Evolutionary conservation across 2,888 invertebrate genomes (phyloP), one percentile per base, ranked within the genome.

Genomic region (Cerastis rubricosa): DNA sequence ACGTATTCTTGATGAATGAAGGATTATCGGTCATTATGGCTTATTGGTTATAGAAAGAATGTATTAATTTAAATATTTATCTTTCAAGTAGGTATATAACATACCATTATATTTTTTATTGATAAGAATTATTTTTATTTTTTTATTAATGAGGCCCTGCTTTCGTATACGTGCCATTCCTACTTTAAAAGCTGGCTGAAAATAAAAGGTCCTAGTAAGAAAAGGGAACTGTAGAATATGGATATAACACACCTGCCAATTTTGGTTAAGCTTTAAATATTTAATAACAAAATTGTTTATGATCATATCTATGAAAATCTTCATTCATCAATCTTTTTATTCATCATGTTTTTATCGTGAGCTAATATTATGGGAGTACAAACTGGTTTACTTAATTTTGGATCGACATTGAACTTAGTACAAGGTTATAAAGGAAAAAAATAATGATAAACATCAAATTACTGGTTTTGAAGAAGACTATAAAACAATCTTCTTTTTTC

Each of bases 331-430:
- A n/a, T n/a, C 19, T 74, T 74, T 66, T 61, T 66, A 61, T 59
- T 17, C 14, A 45, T 17, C 14, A 45, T 49, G 49, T 80, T 85
- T 78, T 83, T 68, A 64, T 69, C 69, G 25, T 63, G 25, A 64
- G 66, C 22, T 64, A 66, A 49, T 29, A 40, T 11, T 66, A n/a
- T 64, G 63, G 71, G 47, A 76, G 51, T 69, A 40, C 22, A 68
- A 87, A 89, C 88, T 70, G 82, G 87, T 89, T 86, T 84, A 61
- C 35, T 75, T 81, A 74, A 81, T 79, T 85, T 82, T 69, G 65
- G 64, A 67, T 76, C 82, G 85, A 86, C 89, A 89, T 90, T 91
- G 89, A 90, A 89, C 88, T 84, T 76, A 69, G 83, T 80, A 80
- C 83, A 84, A 88, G 88, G 87, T 81, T 83, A 76, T 66, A 19